phyloP scores from a whole-genome alignment of 2,113 vertebrate genomes.

The Amazona guildingii region DNA sequence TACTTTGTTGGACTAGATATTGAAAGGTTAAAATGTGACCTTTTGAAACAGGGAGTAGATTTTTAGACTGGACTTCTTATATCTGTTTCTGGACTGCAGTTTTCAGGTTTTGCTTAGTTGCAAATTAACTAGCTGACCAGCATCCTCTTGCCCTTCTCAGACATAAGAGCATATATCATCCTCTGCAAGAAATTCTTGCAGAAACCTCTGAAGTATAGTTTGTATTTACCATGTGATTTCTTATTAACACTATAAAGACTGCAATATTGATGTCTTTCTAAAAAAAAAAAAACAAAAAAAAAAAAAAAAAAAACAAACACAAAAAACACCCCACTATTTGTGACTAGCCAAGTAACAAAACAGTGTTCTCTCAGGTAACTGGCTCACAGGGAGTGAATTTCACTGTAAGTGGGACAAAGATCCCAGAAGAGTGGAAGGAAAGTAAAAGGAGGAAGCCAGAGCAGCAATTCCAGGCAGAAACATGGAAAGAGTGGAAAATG shows the following conservation, averaged over 20 bases:
- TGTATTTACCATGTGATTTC: not conserved
- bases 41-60: not conserved
- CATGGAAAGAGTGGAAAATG: not conserved
- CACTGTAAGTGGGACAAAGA: not conserved
- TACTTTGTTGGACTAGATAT: not conserved
- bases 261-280: not conserved
- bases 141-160: not conserved
- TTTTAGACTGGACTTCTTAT: not conserved
- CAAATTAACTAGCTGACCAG: not conserved
- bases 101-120: not conserved
- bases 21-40: not conserved
- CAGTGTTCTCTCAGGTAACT: not conserved
- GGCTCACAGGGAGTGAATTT: not conserved
- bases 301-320: not conserved
- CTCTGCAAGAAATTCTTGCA: not conserved
- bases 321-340: not conserved
- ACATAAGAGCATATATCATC: not conserved
- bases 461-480: not conserved
- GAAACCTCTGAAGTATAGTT: not conserved
- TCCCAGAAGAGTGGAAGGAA: not conserved
- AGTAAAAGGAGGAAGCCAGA: not conserved
- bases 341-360: not conserved
- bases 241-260: not conserved
- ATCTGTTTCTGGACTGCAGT: not conserved
- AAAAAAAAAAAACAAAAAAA: not conserved